Evolutionary conservation across 2,888 invertebrate genomes (phyloP), one percentile per base, ranked within the genome.

Genomic region (Byasa hedistus): DNA sequence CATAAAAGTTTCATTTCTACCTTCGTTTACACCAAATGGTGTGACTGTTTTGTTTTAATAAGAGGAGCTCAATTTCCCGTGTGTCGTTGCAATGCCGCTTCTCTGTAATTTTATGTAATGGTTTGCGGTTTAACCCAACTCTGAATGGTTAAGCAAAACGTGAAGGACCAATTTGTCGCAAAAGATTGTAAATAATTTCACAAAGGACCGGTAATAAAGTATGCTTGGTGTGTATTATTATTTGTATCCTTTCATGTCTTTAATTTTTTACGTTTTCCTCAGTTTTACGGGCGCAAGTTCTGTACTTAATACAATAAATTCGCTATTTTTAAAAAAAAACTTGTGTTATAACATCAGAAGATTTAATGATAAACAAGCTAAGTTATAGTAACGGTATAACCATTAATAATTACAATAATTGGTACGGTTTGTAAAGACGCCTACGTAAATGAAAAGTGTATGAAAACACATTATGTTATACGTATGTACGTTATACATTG

Each of bases 61-160:
- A 76, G 76, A 77, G 72, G 70, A 72, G 72, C 74, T 75, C 72
- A 70, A 79, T 73, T 78, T 75, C 81, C 82, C 80, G 77, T 75
- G 51, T n/a, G 62, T 27, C 78, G 76, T 80, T 83, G 81, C 76
- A 78, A 73, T 76, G 72, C 72, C 68, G 75, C 80, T 81, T 80
- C 77, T 75, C 79, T 76, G 69, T 75, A 80, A 78, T 79, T 79
- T 79, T 68, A 69, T 69, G 71, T 84, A 86, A 87, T 86, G 80
- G 82, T 73, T 70, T 87, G 87, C 77, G 87, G 87, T 87, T 76
- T 69, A 72, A 70, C 74, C 77, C 77, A 77, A 81, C 81, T 81
- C 79, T 81, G 81, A 84, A 83, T 83, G 83, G 76, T 82, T 80
- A 81, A 79, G 77, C 78, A 75, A 80, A 82, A 80, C 76, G 78